Evolutionary conservation across 2,888 invertebrate species (phyloP).

Genomic region (Bedellia somnulentella): DNA sequence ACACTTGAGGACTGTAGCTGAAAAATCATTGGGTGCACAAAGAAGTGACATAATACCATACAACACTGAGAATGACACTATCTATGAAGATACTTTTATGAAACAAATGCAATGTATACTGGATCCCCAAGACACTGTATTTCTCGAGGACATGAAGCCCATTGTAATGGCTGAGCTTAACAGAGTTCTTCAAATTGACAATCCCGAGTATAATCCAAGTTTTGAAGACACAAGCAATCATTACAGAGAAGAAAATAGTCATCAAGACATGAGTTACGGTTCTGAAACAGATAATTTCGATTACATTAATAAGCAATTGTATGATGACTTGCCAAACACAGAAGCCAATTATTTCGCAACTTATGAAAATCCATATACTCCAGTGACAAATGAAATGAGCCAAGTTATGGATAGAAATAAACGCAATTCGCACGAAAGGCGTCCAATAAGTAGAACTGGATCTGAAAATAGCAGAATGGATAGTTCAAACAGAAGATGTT

Average conservation of each 20-base stretch:
- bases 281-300: not conserved
- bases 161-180: slow-evolving; percentile 62
- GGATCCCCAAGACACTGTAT: slow-evolving; percentile 58
- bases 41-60: slow-evolving; percentile 54
- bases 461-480: slow-evolving; percentile 10
- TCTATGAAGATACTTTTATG: slow-evolving; percentile 77
- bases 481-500: slow-evolving; percentile 9
- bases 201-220: slow-evolving; percentile 13
- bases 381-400: slow-evolving; percentile 11
- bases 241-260: slow-evolving; percentile 10
- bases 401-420: slow-evolving; percentile 24
- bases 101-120: slow-evolving; percentile 64
- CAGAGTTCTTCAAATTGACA: slow-evolving; percentile 36
- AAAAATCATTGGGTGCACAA: slow-evolving; percentile 38
- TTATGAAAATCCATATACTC: no score
- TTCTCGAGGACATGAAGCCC: slow-evolving; percentile 60
- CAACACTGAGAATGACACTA: slow-evolving; percentile 64
- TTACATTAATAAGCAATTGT: not conserved
- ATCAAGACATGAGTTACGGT: not conserved
- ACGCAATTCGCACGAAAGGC: slow-evolving; percentile 15
- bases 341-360: not conserved
- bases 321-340: not conserved
- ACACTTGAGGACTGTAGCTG: slow-evolving; percentile 44
- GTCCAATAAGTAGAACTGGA: slow-evolving; percentile 13
- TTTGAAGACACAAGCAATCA: slow-evolving; percentile 14